Base-by-base conservation (phyloP, 2,113 vertebrate genomes). In the Montifringilla adamsi region DNA sequence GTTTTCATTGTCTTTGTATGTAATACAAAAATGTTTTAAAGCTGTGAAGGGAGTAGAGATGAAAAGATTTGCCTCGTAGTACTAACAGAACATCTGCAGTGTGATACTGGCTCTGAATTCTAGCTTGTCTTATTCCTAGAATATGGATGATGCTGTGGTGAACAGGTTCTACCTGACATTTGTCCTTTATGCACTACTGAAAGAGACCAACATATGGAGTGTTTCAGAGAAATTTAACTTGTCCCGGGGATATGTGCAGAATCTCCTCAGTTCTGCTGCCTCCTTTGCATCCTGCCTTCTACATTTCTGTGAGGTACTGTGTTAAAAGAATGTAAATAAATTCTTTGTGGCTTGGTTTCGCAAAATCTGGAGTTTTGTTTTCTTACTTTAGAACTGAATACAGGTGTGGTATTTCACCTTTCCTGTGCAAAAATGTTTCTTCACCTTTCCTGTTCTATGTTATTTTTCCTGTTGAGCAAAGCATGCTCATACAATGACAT, bases 291-390 rank as follows among this genome's bases (percentile, higher is more conserved):
- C 98, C 59, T 99, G 98, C 16, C 98, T 99, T 74, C 97, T 99
- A 46, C 99, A 98, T 96, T 99, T 99, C 97, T 98, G 99, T 11
- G 98, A 99, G 99, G 99, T 99, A 97, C 50, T 67, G 39, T 67
- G 7, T 56, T 39, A 35, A 30, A 62, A 46, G 6, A 16, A 15
- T 66, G 28, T 13, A 7, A 50, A 7, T 43, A 30, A 66, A 33
- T 58, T 21, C 17, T 64, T 44, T 63, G 18, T 27, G 31, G 14
- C 6, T 17, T 74, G 37, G 5, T 49, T 75, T 69, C 50, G 35
- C 21, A 79, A 66, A 84, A 43, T 20, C 5, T 23, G 21, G 19
- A 76, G 10, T 27, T 41, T 22, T 44, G 9, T 72, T 82, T 14
- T 68, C 27, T 55, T 41, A 13, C 1, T 3, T 59, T 37, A 37